Percentiles rank a stretch among this genome's conserved stretches.
These are phyloP conservation scores for Aurelia aurita complex sp. Pacific DNA, from an alignment of 30 jellyfish, hydroid and myxozoan species.

Conservation along the genomic window DNA sequence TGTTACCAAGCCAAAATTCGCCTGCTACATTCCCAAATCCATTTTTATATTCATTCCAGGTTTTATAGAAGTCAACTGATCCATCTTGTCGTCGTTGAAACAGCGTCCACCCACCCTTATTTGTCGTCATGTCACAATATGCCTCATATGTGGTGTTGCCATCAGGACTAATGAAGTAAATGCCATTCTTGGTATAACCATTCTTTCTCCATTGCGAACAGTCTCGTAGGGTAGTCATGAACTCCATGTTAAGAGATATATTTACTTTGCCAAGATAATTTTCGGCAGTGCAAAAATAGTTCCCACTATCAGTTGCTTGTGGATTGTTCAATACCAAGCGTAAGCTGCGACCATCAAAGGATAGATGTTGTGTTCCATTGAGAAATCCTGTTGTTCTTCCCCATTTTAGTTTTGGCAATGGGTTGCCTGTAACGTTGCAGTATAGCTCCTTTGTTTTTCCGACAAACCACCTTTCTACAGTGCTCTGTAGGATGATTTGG, in stretches of 20 bases:
- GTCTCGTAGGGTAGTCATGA: not conserved
- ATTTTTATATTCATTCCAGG: slow-evolving; percentile 23
- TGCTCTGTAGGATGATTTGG: not conserved
- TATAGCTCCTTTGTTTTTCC: not conserved
- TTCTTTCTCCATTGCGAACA: slow-evolving; percentile 17
- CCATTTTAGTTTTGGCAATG: slow-evolving; percentile 4
- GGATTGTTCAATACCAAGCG: no score
- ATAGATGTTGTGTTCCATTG: not conserved
- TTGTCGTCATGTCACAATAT: slow-evolving; percentile 43
- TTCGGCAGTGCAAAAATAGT: not conserved
- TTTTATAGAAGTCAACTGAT: slow-evolving; percentile 29
- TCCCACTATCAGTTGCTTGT: not conserved
- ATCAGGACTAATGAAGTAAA: slow-evolving; percentile 18
- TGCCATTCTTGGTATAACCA: slow-evolving; percentile 3
- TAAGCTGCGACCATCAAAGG: no score
- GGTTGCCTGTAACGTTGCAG: slow-evolving; percentile 23
- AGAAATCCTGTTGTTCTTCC: not conserved
- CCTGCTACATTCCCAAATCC: slow-evolving; percentile 38
- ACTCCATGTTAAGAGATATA: not conserved
- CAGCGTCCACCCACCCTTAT: slow-evolving; percentile 44
- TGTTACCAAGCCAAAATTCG: slow-evolving; percentile 49
- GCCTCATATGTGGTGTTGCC: slow-evolving; percentile 2
- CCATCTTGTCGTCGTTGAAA: slow-evolving; percentile 45
- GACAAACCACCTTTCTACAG: not conserved
- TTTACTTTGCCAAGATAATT: slow-evolving; percentile 4